Evolutionary conservation across 1,140 invertebrate genomes (phyloP).

Genomic region (Myzus persicae): DNA sequence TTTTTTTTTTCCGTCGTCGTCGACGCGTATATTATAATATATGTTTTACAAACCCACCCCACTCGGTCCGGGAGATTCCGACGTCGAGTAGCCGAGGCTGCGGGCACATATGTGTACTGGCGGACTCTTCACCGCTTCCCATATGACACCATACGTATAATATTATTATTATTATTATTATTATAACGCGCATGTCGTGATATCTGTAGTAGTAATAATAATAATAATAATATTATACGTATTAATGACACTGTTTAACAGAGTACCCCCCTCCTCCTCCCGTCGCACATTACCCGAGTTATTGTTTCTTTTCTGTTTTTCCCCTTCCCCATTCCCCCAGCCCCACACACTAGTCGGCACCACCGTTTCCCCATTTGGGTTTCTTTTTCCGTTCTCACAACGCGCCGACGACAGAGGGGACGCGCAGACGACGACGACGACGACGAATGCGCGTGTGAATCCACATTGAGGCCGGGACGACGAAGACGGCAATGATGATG

Average conservation of each 20-base stretch:
- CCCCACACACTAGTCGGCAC: too few species aligned
- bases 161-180: not conserved
- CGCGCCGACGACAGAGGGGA: not conserved
- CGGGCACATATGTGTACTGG: not conserved
- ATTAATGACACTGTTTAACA: constrained; percentile 8
- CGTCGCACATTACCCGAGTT: not conserved
- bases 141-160: not conserved
- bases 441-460: not conserved
- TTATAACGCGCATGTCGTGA: not conserved
- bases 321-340: not conserved
- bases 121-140: not conserved
- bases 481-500: not conserved
- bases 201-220: not conserved
- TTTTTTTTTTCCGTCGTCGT: not conserved
- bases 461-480: not conserved
- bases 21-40: not conserved
- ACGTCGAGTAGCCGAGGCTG: not conserved
- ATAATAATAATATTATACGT: not conserved
- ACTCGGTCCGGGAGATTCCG: not conserved
- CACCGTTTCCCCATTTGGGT: not conserved
- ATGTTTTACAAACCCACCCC: not conserved
- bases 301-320: not conserved
- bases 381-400: not conserved
- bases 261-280: not conserved
- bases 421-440: too few species aligned